Evolutionary conservation across 2,888 invertebrate species (phyloP).

Genomic region (Ectemnius continuus): DNA sequence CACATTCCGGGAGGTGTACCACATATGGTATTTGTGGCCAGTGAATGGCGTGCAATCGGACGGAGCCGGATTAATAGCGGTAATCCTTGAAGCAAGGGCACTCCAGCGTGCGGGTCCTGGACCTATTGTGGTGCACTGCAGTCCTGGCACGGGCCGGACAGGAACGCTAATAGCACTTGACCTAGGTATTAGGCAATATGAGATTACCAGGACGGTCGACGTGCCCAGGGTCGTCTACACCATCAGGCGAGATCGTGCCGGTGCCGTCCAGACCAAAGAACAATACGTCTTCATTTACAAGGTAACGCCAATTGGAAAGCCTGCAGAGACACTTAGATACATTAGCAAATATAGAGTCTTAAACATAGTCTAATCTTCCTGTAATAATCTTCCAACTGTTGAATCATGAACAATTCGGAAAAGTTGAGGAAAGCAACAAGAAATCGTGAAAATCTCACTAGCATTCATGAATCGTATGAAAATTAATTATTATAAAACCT

Average conservation of each 20-base stretch:
- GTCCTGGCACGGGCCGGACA: constrained; percentile 94
- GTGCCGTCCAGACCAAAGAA: constrained; percentile 93
- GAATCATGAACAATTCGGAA: no score
- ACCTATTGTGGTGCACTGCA: constrained; percentile 90
- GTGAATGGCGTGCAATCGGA: constrained; percentile 91
- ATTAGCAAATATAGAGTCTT: background rate
- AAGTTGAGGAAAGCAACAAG: no score
- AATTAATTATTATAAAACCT: no score
- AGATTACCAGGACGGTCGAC: constrained; percentile 88
- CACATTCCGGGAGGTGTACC: constrained; percentile 91
- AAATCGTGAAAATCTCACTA: no score
- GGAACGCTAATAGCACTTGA: constrained; percentile 93
- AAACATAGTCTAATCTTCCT: background rate
- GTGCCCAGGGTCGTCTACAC: constrained; percentile 91
- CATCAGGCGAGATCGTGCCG: constrained; percentile 92
- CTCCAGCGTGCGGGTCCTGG: constrained; percentile 80
- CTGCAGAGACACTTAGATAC: background rate
- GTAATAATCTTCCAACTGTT: background rate
- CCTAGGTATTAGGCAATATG: constrained; percentile 91
- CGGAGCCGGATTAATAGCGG: constrained; percentile 90
- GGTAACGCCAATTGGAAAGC: constrained; percentile 78
- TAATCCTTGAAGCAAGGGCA: constrained; percentile 89
- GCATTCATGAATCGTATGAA: no score
- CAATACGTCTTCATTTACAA: constrained; percentile 96
- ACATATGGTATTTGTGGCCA: constrained; percentile 97